Percentiles rank a stretch among this genome's conserved stretches.
These are phyloP conservation scores for Montipora sp. DNA, from an alignment of 64 coral and sea anemone species.

Conservation along the genomic window DNA sequence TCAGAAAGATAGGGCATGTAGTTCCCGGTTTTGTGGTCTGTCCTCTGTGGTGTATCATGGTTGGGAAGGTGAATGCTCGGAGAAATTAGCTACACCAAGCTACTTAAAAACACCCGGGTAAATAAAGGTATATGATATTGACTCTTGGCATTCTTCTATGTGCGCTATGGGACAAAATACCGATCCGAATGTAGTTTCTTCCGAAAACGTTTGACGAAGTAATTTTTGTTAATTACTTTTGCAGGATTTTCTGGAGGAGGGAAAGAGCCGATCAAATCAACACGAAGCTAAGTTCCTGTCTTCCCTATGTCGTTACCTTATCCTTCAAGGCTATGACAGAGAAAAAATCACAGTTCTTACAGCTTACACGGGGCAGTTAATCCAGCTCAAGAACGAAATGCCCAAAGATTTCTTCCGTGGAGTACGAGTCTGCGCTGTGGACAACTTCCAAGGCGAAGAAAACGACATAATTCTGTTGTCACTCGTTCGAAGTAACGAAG, in stretches of 20 bases:
- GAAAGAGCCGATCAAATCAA: slow-evolving; percentile 78
- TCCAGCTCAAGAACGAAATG: slow-evolving; percentile 78
- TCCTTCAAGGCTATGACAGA: slow-evolving; percentile 87
- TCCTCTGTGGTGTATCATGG: no score
- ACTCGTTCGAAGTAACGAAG: slow-evolving; percentile 92
- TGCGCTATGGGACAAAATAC: no score
- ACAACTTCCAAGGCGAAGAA: slow-evolving; percentile 93
- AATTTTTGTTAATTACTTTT: no score
- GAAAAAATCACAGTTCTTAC: slow-evolving; percentile 84
- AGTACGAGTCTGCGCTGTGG: slow-evolving; percentile 85
- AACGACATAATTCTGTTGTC: slow-evolving; percentile 90
- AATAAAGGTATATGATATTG: no score
- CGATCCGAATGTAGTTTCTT: no score
- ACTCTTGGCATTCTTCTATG: no score
- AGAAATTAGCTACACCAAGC: no score
- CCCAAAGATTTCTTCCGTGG: slow-evolving; percentile 76
- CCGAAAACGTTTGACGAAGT: no score
- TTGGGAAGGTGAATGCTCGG: no score
- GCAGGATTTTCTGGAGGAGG: slow-evolving; percentile 80
- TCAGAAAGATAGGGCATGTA: no score
- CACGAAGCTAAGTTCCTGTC: slow-evolving; percentile 89
- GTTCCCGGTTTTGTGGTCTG: no score
- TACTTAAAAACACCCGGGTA: no score
- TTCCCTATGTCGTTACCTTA: slow-evolving; percentile 83
- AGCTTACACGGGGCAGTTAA: slow-evolving; percentile 88